These are phyloP conservation scores for Opisthocomus hoazin DNA, from an alignment of 2,113 vertebrate species.

Conservation along the genomic window DNA sequence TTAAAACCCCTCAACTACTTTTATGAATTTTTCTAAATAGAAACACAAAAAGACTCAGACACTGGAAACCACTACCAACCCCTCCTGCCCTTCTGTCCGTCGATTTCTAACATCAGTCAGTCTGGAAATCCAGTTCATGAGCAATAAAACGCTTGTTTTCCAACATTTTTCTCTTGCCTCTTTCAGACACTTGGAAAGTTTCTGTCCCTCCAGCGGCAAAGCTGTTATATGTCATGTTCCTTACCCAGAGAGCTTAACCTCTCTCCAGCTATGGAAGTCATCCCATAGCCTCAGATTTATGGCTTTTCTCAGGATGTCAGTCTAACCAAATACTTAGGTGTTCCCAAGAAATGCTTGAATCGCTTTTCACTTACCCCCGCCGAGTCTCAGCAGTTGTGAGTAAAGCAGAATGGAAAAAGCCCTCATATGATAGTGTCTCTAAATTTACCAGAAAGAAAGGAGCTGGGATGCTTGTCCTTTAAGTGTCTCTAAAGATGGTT, in stretches of 20 bases:
- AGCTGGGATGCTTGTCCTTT: slow-evolving; percentile 77
- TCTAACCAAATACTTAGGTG: neutral
- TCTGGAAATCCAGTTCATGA: neutral
- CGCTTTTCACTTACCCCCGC: slow-evolving; percentile 73
- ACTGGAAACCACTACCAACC: neutral
- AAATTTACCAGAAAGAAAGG: slow-evolving; percentile 86
- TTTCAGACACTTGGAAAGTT: neutral
- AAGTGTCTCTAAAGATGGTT: slow-evolving; percentile 91
- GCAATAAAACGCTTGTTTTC: neutral
- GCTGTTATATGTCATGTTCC: neutral
- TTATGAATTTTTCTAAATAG: neutral
- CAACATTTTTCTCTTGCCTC: slow-evolving; percentile 1
- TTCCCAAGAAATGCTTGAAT: neutral
- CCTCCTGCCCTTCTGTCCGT: neutral
- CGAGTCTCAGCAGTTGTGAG: slow-evolving; percentile 57
- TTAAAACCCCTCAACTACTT: neutral
- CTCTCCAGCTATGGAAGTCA: neutral
- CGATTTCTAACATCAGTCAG: neutral
- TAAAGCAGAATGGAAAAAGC: slow-evolving; percentile 62
- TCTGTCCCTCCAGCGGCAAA: slow-evolving; percentile 14
- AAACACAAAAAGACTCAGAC: neutral
- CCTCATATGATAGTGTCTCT: slow-evolving; percentile 70
- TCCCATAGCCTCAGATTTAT: neutral
- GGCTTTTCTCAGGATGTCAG: neutral
- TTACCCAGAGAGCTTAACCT: neutral